Percentiles rank a stretch among this genome's conserved stretches.
Evolutionary conservation across 2,797 vertebrate species (phyloP).

Genomic region (Oceanodroma leucorhoa): DNA sequence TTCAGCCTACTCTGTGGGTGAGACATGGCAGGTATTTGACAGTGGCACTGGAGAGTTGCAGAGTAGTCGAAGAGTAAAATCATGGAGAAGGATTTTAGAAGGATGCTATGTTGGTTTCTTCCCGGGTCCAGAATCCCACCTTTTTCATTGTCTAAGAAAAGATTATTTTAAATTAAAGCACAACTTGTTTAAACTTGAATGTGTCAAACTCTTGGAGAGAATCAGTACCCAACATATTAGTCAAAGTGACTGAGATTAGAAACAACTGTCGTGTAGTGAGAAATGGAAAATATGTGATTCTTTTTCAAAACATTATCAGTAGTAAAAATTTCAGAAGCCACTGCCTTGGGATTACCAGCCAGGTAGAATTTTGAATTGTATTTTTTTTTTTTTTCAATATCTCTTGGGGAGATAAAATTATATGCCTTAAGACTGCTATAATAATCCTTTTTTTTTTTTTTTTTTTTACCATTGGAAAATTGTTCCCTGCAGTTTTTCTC

Average conservation of each 20-base stretch:
- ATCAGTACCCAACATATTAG: neutral
- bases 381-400: neutral
- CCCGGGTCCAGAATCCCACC: neutral
- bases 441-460: neutral
- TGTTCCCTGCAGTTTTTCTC: neutral
- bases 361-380: neutral
- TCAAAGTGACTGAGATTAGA: neutral
- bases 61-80: neutral
- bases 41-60: neutral
- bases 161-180: neutral
- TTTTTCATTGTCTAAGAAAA: neutral
- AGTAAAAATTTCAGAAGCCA: neutral
- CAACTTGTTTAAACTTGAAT: neutral
- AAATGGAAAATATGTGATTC: neutral
- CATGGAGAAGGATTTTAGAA: neutral
- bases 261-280: neutral
- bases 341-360: neutral
- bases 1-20: neutral
- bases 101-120: neutral
- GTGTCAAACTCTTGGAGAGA: neutral
- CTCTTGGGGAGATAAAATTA: neutral
- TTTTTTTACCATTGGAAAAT: neutral
- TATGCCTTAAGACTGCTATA: neutral
- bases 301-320: neutral
- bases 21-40: neutral